Conservation (phyloP, 2,113 vertebrate species). For the Leptocoma aspasia region DNA sequence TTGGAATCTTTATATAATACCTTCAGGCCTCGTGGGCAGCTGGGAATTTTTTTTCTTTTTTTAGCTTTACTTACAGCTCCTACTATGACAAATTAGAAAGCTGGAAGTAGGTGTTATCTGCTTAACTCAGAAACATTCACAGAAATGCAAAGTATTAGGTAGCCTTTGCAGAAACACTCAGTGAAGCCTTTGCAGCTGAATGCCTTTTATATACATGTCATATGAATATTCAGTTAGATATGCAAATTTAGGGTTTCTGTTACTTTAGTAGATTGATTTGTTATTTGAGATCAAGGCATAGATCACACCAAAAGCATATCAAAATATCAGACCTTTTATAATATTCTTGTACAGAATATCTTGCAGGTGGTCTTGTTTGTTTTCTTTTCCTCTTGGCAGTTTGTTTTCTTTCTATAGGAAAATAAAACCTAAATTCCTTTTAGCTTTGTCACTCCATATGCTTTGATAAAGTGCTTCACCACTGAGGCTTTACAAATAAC, state of each 20-base stretch:
- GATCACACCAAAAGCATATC: conserved; percentile 2
- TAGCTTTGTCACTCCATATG: not conserved
- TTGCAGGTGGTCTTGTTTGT: not conserved
- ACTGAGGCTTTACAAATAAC: conserved; percentile 10
- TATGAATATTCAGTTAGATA: conserved; percentile 49
- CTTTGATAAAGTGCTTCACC: conserved; percentile 7
- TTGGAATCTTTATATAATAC: not conserved
- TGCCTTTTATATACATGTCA: not conserved
- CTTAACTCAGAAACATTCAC: not conserved
- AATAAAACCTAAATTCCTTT: not conserved
- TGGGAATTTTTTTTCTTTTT: not conserved
- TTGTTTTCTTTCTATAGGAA: not conserved
- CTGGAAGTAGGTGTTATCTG: not conserved
- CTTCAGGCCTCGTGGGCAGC: not conserved
- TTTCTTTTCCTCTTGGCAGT: not conserved
- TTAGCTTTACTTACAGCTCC: not conserved
- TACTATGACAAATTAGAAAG: not conserved
- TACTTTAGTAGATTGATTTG: conserved; percentile 15
- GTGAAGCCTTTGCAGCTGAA: not conserved
- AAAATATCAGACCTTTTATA: conserved; percentile 28
- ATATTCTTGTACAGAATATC: not conserved
- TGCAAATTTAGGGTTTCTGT: not conserved
- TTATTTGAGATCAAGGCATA: conserved; percentile 48
- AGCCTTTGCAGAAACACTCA: not conserved
- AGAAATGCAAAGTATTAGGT: not conserved